phyloP scores from a whole-genome alignment of 2,797 vertebrate species.

The Notoglanidium macrostoma region DNA sequence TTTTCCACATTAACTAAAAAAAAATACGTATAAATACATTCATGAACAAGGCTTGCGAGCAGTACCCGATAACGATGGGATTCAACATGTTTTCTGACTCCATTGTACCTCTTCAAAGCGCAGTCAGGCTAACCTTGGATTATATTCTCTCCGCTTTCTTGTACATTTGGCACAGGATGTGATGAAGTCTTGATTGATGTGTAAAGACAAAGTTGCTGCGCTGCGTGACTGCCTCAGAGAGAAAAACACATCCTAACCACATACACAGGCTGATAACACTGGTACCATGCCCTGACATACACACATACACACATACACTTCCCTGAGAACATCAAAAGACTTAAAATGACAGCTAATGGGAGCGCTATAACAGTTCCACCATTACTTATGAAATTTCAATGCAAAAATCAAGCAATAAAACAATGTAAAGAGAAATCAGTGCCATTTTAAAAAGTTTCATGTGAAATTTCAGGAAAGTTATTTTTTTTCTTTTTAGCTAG shows the following conservation, averaged over 20 bases:
- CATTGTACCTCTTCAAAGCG: conserved; percentile 18
- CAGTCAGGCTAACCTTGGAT: background rate
- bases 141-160: background rate
- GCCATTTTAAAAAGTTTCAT: background rate
- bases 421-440: conserved; percentile 31
- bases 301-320: conserved; percentile 56
- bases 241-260: conserved; percentile 29
- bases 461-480: background rate
- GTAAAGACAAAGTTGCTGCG: conserved; percentile 36
- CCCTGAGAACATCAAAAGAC: conserved; percentile 77
- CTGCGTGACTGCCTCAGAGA: conserved; percentile 37
- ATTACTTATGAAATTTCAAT: conserved; percentile 43
- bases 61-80: conserved; percentile 49
- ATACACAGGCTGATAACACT: conserved; percentile 38
- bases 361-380: conserved; percentile 39
- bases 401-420: conserved; percentile 36
- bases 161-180: conserved; percentile 54
- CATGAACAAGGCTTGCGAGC: conserved; percentile 65
- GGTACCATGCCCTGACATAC: conserved; percentile 28
- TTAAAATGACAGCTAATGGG: conserved; percentile 66
- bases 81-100: conserved; percentile 6
- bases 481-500: background rate
- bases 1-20: background rate
- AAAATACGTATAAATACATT: conserved; percentile 71
- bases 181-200: conserved; percentile 43